phyloP scores from a whole-genome alignment of 2,113 vertebrate genomes.

The Tachysurus fulvidraco region DNA sequence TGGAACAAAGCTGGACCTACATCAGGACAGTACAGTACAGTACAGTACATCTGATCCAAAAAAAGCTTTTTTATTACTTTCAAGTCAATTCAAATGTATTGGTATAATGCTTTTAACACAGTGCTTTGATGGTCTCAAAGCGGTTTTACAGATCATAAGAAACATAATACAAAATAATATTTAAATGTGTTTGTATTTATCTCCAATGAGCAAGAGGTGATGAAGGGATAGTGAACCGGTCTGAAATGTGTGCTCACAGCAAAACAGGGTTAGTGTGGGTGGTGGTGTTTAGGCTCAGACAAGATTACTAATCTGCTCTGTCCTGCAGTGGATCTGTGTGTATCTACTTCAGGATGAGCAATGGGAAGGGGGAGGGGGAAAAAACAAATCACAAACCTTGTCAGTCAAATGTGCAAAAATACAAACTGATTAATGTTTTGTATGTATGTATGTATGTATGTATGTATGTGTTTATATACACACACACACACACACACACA shows the following conservation, averaged over 20 bases:
- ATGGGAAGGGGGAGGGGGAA: no score
- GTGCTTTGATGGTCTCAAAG: no score
- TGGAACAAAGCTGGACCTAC: conserved; percentile 1
- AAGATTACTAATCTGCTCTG: conserved; percentile 25
- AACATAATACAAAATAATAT: no score
- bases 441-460: no score
- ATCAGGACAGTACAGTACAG: background rate
- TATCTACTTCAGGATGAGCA: background rate
- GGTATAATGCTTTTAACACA: no score
- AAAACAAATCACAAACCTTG: background rate
- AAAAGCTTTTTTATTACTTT: background rate
- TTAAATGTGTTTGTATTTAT: no score
- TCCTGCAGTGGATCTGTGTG: background rate
- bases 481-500: no score
- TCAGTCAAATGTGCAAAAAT: background rate
- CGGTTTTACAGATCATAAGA: no score
- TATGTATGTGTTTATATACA: no score
- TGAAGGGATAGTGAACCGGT: background rate
- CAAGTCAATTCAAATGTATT: no score
- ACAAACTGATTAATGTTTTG: no score
- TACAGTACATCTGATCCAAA: background rate
- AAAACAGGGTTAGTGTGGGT: background rate
- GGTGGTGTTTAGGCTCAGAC: conserved; percentile 15
- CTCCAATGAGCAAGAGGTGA: no score
- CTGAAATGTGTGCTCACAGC: background rate